Conservation (phyloP, 1,140 invertebrate genomes). For the Brachionus asplanchnoidis region DNA sequence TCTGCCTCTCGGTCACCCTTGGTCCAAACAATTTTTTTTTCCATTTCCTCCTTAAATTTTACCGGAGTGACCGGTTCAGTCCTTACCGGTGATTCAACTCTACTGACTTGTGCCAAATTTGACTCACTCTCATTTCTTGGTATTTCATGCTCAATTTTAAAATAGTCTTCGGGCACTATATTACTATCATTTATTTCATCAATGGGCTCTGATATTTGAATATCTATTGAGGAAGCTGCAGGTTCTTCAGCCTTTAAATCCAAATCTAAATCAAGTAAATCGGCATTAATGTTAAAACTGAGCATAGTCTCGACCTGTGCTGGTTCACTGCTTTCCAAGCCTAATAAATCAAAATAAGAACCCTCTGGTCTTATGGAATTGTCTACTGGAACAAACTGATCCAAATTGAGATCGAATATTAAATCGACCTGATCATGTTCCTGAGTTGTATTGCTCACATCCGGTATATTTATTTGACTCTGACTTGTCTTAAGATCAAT, state of each 20-base stretch:
- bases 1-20: not conserved
- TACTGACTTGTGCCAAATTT: not conserved
- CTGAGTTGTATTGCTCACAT: not conserved
- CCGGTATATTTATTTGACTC: not conserved
- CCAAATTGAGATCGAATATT: not conserved
- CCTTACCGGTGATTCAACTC: not conserved
- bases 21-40: not conserved
- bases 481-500: constrained; percentile 30
- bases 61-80: not conserved
- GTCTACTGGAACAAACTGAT: not conserved
- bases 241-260: not conserved
- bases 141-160: constrained; percentile 29
- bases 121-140: not conserved
- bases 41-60: not conserved
- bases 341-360: constrained; percentile 32
- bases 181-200: constrained; percentile 39
- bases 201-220: constrained; percentile 21
- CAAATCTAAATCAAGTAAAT: not conserved
- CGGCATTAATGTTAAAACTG: not conserved
- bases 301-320: not conserved
- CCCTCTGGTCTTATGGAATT: not conserved
- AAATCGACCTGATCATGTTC: constrained; percentile 3
- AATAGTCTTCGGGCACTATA: constrained; percentile 39
- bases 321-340: not conserved
- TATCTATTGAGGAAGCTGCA: not conserved